Conservation (phyloP, 2,888 invertebrate species). For the Drosophila subsilvestris region DNA sequence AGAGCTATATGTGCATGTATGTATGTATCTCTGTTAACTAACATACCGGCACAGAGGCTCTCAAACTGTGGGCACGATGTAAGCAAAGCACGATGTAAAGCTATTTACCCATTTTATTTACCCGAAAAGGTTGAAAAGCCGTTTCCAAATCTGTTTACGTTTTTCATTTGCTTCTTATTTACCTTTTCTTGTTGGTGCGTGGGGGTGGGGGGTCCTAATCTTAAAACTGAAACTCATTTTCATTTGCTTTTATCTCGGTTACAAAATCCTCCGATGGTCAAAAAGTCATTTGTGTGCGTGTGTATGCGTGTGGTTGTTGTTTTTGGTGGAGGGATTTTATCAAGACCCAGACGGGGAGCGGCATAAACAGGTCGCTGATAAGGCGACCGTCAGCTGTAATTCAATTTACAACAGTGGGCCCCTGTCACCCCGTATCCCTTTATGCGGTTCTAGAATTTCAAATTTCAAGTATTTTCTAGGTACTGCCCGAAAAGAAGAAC, state of each 20-base stretch:
- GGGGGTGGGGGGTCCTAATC: constrained; percentile 23
- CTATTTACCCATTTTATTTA: constrained; percentile 14
- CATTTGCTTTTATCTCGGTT: constrained; percentile 36
- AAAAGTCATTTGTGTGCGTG: constrained; percentile 25
- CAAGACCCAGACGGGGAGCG: constrained; percentile 16
- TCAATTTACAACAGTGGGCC: constrained; percentile 31
- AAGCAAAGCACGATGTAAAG: neutral
- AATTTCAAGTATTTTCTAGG: neutral
- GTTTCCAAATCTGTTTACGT: constrained; percentile 28
- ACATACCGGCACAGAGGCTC: neutral
- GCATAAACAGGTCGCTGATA: constrained; percentile 49
- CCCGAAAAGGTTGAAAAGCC: constrained; percentile 15
- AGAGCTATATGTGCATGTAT: no score
- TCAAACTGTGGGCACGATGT: constrained; percentile 11
- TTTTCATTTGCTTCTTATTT: constrained; percentile 38
- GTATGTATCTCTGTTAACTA: neutral
- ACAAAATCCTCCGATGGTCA: constrained; percentile 27
- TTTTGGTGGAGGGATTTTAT: constrained; percentile 30
- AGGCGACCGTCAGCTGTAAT: constrained; percentile 40
- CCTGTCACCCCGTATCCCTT: neutral
- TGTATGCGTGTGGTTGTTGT: constrained; percentile 9
- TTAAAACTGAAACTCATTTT: constrained; percentile 16
- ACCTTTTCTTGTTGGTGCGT: neutral
- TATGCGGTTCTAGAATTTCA: neutral
- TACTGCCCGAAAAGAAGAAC: neutral